A percentile compares a stretch with the other conserved stretches of the same genome.
Evolutionary conservation across 1,140 invertebrate species (phyloP).

Genomic region (Saccostrea echinata): DNA sequence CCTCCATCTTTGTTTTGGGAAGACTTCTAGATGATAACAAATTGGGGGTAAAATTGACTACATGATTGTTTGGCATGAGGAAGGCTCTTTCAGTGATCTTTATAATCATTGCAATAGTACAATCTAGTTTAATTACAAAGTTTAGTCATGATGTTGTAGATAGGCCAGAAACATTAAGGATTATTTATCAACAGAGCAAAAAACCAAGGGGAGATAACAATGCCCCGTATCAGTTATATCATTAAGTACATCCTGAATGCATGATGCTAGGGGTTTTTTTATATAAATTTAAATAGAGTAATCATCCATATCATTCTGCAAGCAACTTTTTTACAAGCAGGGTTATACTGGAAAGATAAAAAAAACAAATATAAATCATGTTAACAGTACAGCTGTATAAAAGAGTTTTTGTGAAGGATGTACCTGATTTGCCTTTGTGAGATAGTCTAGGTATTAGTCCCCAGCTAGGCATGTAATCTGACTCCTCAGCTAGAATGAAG

Average conservation of each 20-base stretch:
- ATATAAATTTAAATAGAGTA: neutral
- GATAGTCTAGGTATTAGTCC: neutral
- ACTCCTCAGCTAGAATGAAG: neutral
- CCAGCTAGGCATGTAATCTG: neutral
- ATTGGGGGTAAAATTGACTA: neutral
- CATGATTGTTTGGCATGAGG: neutral
- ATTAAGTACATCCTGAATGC: neutral
- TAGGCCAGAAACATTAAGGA: neutral
- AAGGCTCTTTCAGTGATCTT: neutral
- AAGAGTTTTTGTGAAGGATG: neutral
- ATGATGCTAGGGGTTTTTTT: neutral
- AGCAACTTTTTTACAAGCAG: neutral
- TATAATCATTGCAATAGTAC: neutral
- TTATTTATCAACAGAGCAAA: neutral
- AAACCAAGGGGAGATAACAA: slow-evolving; percentile 5
- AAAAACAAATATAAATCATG: neutral
- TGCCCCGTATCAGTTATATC: neutral
- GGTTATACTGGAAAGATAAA: neutral
- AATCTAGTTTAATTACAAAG: neutral
- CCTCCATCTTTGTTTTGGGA: neutral
- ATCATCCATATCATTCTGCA: neutral
- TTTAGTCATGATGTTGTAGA: neutral
- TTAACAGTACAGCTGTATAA: neutral
- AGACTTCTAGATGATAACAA: neutral
- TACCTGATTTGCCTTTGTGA: neutral